A percentile compares a stretch with the other conserved stretches of the same genome.
These are phyloP conservation scores for Halocaridina rubra DNA, from an alignment of 2,888 invertebrate genomes.

Conservation along the genomic window DNA sequence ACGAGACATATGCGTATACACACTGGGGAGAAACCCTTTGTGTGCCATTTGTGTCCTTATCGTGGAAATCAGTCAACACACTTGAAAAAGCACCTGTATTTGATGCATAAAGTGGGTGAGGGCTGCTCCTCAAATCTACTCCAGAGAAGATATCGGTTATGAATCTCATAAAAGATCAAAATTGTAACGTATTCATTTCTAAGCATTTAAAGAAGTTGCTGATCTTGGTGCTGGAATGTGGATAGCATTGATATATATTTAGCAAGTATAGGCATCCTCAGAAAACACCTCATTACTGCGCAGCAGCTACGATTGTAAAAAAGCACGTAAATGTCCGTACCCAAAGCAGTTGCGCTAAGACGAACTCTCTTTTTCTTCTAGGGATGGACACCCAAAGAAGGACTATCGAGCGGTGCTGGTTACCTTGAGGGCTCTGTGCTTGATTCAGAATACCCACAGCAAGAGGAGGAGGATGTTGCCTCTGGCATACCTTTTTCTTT, in stretches of 20 bases:
- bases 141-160: slow-evolving; percentile 14
- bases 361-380: slow-evolving; percentile 57
- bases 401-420: slow-evolving; percentile 41
- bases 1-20: slow-evolving; percentile 58
- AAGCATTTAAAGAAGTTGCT: too few relatives aligned
- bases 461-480: slow-evolving; percentile 21
- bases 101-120: slow-evolving; percentile 58
- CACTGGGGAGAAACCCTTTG: slow-evolving; percentile 57
- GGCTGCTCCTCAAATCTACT: slow-evolving; percentile 9
- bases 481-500: slow-evolving; percentile 12
- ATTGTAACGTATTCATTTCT: too few relatives aligned
- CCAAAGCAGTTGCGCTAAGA: slow-evolving; percentile 45
- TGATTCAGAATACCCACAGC: slow-evolving; percentile 43
- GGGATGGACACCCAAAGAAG: slow-evolving; percentile 54
- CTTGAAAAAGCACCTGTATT: slow-evolving; percentile 52
- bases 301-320: too few relatives aligned
- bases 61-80: slow-evolving; percentile 57
- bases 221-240: too few relatives aligned
- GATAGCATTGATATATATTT: too few relatives aligned
- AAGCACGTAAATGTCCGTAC: not conserved
- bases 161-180: too few relatives aligned
- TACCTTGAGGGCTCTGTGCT: slow-evolving; percentile 42
- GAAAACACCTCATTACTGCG: not conserved
- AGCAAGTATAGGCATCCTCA: too few relatives aligned
- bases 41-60: slow-evolving; percentile 53